Evolutionary conservation across 1,140 invertebrate genomes (phyloP).

Genomic region (Euschistus heros): DNA sequence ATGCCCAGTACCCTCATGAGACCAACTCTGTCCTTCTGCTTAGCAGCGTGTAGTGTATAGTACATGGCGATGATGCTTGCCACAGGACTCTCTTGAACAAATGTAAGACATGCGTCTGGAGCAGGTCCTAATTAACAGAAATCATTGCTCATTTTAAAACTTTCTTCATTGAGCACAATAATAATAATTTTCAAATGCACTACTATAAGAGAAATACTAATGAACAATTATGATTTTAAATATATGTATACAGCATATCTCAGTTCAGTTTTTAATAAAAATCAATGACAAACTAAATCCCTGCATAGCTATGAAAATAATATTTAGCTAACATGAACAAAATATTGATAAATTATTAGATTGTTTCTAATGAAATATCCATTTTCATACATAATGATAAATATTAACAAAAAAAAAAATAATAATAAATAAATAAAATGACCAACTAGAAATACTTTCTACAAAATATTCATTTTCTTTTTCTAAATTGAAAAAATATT

Average conservation of each 20-base stretch:
- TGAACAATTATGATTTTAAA: neutral
- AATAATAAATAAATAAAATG: too few species aligned
- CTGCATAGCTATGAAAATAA: too few species aligned
- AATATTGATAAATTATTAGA: too few species aligned
- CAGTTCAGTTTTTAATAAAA: neutral
- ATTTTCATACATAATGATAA: too few species aligned
- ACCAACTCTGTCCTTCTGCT: constrained; percentile 69
- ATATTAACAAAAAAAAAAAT: too few species aligned
- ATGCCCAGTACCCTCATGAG: constrained; percentile 78
- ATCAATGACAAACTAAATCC: too few species aligned
- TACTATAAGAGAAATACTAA: neutral
- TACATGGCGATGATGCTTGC: constrained; percentile 91
- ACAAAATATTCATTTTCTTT: too few species aligned
- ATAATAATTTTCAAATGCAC: neutral
- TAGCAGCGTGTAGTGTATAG: constrained; percentile 78
- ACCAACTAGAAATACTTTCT: too few species aligned
- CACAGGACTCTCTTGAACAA: constrained; percentile 78
- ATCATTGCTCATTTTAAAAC: neutral
- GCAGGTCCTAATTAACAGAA: constrained; percentile 52
- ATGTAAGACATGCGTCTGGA: constrained; percentile 84
- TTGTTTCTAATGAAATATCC: too few species aligned
- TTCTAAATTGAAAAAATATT: too few species aligned
- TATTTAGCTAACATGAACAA: too few species aligned
- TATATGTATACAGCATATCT: neutral
- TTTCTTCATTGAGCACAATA: neutral